These are phyloP conservation scores for Hyperoplus immaculatus DNA, from an alignment of 2,797 vertebrate species.

Conservation along the genomic window DNA sequence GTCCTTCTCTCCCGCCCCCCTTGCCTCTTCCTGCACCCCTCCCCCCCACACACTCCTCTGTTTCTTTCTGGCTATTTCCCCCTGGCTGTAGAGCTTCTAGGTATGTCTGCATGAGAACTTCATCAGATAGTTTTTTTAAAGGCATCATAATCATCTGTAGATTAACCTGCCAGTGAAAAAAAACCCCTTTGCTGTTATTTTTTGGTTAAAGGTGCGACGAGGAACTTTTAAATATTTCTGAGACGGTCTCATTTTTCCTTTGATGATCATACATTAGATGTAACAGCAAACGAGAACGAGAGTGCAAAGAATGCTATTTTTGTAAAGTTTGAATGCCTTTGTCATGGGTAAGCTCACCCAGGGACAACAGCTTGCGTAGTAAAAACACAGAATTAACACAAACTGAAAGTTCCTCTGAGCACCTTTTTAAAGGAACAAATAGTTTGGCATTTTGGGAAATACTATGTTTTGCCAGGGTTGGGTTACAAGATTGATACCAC, in stretches of 20 bases:
- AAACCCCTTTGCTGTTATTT: conserved; percentile 26
- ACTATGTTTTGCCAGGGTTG: not conserved
- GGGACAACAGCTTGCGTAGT: too few relatives aligned
- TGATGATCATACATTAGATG: too few relatives aligned
- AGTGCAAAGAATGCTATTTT: too few relatives aligned
- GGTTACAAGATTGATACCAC: conserved; percentile 7
- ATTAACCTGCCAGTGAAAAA: conserved; percentile 45
- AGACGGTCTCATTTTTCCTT: too few relatives aligned
- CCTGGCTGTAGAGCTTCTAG: conserved; percentile 82
- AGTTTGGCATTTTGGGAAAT: not conserved
- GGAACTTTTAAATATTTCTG: too few relatives aligned
- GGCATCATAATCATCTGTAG: conserved; percentile 28
- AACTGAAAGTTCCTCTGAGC: too few relatives aligned
- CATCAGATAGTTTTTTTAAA: conserved; percentile 25
- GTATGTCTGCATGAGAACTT: conserved; percentile 71
- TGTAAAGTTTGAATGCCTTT: too few relatives aligned
- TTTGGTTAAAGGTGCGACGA: not conserved
- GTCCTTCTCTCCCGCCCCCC: conserved; percentile 68
- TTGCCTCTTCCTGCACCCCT: conserved; percentile 40
- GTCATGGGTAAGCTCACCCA: too few relatives aligned
- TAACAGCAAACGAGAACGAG: too few relatives aligned
- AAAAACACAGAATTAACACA: too few relatives aligned
- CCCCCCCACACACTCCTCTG: conserved; percentile 9
- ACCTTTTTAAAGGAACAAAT: not conserved
- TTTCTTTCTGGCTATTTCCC: conserved; percentile 54